Evolutionary conservation across 2,797 vertebrate species (phyloP).

Genomic region (Loriculus beryllinus): DNA sequence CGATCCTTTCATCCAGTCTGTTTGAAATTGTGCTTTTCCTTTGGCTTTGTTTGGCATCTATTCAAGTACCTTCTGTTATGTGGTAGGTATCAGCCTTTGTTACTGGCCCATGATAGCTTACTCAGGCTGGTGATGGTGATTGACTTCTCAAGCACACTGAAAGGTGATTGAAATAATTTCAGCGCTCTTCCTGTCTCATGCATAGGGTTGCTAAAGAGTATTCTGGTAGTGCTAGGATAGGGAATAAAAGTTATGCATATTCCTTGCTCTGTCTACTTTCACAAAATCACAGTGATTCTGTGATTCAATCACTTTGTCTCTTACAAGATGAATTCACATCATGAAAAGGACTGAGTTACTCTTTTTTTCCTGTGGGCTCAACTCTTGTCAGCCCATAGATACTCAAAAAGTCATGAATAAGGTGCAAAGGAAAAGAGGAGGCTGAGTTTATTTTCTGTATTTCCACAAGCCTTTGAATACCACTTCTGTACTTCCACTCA

Average conservation of each 20-base stretch:
- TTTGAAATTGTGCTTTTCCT: constrained; percentile 52
- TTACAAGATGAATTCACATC: background rate
- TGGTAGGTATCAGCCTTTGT: background rate
- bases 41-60: constrained; percentile 29
- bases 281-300: background rate
- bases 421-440: background rate
- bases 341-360: background rate
- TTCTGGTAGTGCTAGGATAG: background rate
- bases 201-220: background rate
- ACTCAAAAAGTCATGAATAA: background rate
- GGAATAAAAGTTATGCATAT: background rate
- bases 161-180: background rate
- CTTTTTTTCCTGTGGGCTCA: background rate
- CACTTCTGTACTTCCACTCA: background rate
- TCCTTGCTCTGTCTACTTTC: background rate
- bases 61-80: constrained; percentile 30
- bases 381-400: background rate
- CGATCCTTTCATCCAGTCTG: constrained; percentile 23
- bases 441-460: background rate
- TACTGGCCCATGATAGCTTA: background rate
- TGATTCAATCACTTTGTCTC: background rate
- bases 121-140: background rate
- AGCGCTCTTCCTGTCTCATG: background rate
- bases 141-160: background rate
- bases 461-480: background rate